phyloP scores from a whole-genome alignment of 1,140 invertebrate species.

The Micrasema minimum region DNA sequence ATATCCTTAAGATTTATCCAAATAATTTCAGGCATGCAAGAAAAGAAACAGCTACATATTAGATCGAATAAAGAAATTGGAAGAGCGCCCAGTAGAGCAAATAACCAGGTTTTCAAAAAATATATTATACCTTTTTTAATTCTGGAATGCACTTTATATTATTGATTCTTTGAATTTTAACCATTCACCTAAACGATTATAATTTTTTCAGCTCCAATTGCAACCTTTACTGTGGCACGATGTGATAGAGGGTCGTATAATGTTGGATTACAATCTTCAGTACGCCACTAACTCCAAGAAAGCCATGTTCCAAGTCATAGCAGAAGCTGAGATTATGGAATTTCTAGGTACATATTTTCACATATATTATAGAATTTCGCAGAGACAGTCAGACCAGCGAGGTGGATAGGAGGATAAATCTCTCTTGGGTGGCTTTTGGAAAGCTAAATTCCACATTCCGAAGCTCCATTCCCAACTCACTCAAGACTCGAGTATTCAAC shows the following conservation, averaged over 20 bases:
- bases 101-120: conserved; percentile 18
- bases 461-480: too few relatives aligned
- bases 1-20: too few relatives aligned
- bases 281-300: conserved; percentile 75
- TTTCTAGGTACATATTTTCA: conserved; percentile 66
- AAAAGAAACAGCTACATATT: conserved; percentile 13
- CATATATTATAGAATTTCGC: too few relatives aligned
- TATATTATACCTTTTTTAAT: too few relatives aligned
- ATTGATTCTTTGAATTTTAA: background rate
- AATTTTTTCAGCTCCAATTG: conserved; percentile 3
- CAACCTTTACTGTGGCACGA: conserved; percentile 34
- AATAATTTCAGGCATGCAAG: too few relatives aligned
- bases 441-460: too few relatives aligned
- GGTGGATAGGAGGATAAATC: too few relatives aligned
- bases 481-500: too few relatives aligned
- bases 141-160: background rate
- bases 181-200: background rate
- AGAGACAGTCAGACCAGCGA: too few relatives aligned
- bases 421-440: too few relatives aligned
- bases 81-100: background rate
- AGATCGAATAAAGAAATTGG: conserved; percentile 4
- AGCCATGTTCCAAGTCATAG: conserved; percentile 77
- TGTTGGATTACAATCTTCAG: conserved; percentile 73
- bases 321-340: conserved; percentile 81
- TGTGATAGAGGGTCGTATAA: conserved; percentile 61